Conservation (phyloP, 2,888 invertebrate species). For the Rotaria macrura region DNA sequence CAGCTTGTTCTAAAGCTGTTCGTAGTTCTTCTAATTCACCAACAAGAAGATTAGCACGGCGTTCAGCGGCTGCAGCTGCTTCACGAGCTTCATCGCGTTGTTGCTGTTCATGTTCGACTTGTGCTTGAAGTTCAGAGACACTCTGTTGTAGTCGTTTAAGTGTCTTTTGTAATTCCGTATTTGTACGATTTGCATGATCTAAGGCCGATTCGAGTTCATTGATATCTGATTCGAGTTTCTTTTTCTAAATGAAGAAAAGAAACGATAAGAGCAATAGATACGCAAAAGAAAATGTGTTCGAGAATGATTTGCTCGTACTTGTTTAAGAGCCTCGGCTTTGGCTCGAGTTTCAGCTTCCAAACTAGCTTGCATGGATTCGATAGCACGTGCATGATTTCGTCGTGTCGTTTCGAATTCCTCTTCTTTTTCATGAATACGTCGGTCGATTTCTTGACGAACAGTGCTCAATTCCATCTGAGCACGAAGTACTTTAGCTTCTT, state of each 20-base stretch:
- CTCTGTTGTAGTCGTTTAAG: constrained; percentile 97
- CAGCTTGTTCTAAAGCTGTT: constrained; percentile 66
- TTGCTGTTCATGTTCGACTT: constrained; percentile 93
- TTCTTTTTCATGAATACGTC: constrained; percentile 98
- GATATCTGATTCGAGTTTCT: constrained; percentile 99
- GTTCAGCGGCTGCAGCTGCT: constrained; percentile 89
- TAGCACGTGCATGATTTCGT: constrained; percentile 97
- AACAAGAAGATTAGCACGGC: constrained; percentile 88
- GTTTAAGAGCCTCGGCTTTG: constrained; percentile 96
- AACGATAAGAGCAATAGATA: not conserved
- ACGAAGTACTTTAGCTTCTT: constrained; percentile 83
- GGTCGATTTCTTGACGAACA: constrained; percentile 93
- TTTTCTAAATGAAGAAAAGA: constrained; percentile 63
- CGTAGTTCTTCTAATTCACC: constrained; percentile 97
- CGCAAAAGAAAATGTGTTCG: not conserved
- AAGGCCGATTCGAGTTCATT: constrained; percentile 96
- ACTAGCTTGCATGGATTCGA: constrained; percentile 99
- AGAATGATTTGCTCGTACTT: not conserved
- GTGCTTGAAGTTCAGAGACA: constrained; percentile 83
- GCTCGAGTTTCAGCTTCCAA: constrained; percentile 98
- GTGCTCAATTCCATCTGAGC: constrained; percentile 93
- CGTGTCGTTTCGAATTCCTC: constrained; percentile 99
- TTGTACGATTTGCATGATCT: constrained; percentile 96
- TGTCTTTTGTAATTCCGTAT: constrained; percentile 96
- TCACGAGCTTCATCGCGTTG: constrained; percentile 94